Conservation (phyloP, 1,140 invertebrate species). For the Drosophila biarmipes region DNA sequence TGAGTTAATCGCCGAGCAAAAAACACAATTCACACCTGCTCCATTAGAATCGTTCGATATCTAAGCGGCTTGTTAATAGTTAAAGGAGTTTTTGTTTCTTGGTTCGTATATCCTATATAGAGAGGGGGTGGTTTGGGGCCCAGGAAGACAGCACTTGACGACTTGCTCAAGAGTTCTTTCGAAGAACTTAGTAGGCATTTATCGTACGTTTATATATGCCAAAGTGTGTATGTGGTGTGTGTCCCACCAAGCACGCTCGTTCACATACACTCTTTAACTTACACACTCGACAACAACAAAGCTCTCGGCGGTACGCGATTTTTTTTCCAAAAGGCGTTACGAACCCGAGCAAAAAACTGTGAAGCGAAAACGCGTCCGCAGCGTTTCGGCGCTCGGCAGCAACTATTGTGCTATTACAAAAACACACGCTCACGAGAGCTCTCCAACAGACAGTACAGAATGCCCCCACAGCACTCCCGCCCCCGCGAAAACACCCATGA, state of each 20-base stretch:
- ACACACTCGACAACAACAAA: conserved; percentile 45
- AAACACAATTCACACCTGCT: conserved; percentile 29
- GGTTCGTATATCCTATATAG: not conserved
- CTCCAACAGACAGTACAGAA: conserved; percentile 23
- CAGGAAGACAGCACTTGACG: conserved; percentile 4
- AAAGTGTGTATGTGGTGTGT: conserved; percentile 12
- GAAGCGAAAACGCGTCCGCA: conserved; percentile 53
- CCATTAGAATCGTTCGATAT: conserved; percentile 33
- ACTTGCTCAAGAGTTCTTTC: conserved; percentile 17
- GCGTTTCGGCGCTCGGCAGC: conserved; percentile 63
- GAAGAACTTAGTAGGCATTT: conserved; percentile 41
- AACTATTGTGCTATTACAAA: conserved; percentile 71
- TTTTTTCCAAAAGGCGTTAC: conserved; percentile 15
- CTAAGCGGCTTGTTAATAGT: conserved; percentile 35
- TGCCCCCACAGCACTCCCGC: not conserved
- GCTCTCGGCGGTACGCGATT: conserved; percentile 32
- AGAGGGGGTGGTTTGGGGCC: not conserved
- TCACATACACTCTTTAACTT: conserved; percentile 38
- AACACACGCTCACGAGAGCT: conserved; percentile 24
- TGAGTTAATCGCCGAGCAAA: conserved; percentile 32
- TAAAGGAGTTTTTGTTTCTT: not conserved
- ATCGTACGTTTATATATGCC: conserved; percentile 14
- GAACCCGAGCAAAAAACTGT: conserved; percentile 23
- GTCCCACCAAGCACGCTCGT: conserved; percentile 54
- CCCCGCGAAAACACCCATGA: conserved; percentile 1